These are phyloP conservation scores for Myodes glareolus DNA, from an alignment of 2,113 vertebrate species.

Conservation along the genomic window DNA sequence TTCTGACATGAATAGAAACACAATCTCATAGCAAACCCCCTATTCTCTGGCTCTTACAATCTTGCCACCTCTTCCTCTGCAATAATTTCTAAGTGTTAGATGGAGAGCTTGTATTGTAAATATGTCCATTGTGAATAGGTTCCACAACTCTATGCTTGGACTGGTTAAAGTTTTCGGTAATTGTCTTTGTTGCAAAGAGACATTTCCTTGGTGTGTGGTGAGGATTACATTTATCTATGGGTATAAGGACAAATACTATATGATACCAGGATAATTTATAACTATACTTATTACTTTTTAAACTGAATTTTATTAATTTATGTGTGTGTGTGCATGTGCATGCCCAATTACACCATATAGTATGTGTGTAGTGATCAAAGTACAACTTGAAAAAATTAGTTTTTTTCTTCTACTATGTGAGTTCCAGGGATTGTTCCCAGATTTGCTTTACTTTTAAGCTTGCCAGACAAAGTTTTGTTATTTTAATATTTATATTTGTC, in stretches of 20 bases:
- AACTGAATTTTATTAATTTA: not conserved
- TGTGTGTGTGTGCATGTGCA: not conserved
- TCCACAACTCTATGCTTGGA: not conserved
- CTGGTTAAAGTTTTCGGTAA: not conserved
- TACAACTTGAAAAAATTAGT: not conserved
- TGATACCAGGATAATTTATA: not conserved
- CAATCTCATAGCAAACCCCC: not conserved
- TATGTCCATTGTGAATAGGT: not conserved
- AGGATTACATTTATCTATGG: not conserved
- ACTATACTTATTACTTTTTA: not conserved
- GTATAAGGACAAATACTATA: not conserved
- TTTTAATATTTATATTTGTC: conserved; percentile 1
- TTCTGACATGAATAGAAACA: not conserved
- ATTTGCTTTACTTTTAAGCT: not conserved
- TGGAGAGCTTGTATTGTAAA: not conserved
- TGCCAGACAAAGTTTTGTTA: not conserved
- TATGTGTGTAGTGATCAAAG: not conserved
- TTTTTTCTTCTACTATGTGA: no score
- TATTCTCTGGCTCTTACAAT: not conserved
- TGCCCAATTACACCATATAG: no score
- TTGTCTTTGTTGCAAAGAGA: not conserved
- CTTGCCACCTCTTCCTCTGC: not conserved
- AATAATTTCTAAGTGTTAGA: not conserved
- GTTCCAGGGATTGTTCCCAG: not conserved
- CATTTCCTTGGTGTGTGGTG: not conserved